Base-by-base conservation (phyloP, 2,113 vertebrate species). In the Sander vitreus region DNA sequence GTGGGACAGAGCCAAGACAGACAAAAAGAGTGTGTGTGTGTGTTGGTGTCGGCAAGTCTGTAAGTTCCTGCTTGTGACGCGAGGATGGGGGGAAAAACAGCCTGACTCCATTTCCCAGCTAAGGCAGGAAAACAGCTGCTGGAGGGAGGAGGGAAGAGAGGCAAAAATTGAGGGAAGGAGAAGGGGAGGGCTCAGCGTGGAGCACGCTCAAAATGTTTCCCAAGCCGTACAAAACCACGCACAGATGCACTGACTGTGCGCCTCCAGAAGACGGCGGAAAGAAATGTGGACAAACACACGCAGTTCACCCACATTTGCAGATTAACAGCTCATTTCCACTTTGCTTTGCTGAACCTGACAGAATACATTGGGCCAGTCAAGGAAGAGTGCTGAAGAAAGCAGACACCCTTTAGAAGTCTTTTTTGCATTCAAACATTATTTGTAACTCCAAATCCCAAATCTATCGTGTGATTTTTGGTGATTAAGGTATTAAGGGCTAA, bases 91-190 rank as follows among this genome's bases (percentile, higher is more conserved):
- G 87, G 68, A 33, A 69, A 68, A 88, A 85, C 71, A 84, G 78
- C 51, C 63, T 83, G 84, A 83, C 90, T 84, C 53, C 85, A 85
- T 84, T 88, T 89, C 80, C 83, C 78, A 86, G 91, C 84, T 50
- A 73, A 85, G 88, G 81, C 85, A 92, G 87, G 88, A 92, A 92
- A 93, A 92, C 91, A 92, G 91, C 90, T 84, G 91, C 86, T 90
- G 53, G 66, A 84, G 74, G 83, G 73, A 80, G 64, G 64, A 51
- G 33, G 76, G 45, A 64, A 45, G n/a, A 21, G 27, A 47, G n/a
- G 39, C 27, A 72, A 45, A 13, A 55, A 68, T n/a, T 65, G 62
- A 74, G 58, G 11, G 58, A 65, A 50, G 53, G 36, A 58, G 51
- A 72, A 30, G 73, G 54, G 77, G 80, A 81, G 77, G 63, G 83